Base-by-base conservation (phyloP, 2,113 vertebrate species). In the Burhinus oedicnemus region DNA sequence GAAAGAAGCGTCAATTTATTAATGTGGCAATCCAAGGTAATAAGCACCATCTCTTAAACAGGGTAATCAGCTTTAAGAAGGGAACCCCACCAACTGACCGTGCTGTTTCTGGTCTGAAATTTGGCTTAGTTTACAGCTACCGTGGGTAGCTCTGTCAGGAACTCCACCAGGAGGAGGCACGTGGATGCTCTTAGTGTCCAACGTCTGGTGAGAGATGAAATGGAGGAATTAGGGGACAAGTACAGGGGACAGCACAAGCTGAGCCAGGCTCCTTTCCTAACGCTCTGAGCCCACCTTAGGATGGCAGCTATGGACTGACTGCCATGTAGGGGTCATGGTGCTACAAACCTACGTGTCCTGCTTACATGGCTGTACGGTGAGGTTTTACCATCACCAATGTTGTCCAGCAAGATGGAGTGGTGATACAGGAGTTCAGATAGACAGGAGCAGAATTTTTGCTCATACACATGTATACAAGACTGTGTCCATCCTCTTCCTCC, bases 1-100 rank as follows among this genome's bases (percentile, higher is more conserved):
- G 68, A 65, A 95, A 80, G 54, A 36, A 69, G 15, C 45, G 40
- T 83, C 7, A 40, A 36, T 91, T 95, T 94, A 60, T 80, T 74
- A 65, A 52, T 25, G 36, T 30, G 26, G 12, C 12, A 69, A 60
- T 57, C 23, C 1, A 5, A 82, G 30, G 8, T 65, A 32, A 36
- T 57, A 60, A 83, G 12, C 55, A 25, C 26, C 0, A 2, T 18
- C 27, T 64, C 36, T 85, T 44, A 80, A 79, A 57, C 8, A 60
- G 17, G 19, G 8, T 45, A 12, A 85, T 72, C 61, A 51, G 3
- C 40, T 38, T 83, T 47, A 86, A 34, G 18, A 18, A 79, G 40
- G 30, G 8, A 16, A 49, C 3, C 15, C 40, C n/a, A 86, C 9
- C 40, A 69, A 23, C 0, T 45, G 25, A 47, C 7, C 1, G 1